Evolutionary conservation across 2,888 invertebrate genomes (phyloP).

Genomic region (Laspeyria flexula): DNA sequence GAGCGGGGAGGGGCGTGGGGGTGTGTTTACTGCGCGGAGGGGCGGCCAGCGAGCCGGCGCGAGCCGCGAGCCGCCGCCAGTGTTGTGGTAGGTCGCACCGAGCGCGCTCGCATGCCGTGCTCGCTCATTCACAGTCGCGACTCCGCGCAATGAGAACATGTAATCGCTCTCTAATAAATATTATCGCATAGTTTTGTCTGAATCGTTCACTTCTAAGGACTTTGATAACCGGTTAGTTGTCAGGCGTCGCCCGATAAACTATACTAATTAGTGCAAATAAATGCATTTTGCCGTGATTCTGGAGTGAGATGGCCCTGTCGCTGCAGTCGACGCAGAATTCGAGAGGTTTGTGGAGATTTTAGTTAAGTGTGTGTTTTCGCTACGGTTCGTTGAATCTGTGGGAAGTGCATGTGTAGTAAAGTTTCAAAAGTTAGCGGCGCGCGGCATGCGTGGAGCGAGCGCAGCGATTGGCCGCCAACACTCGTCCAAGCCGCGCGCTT

Average conservation of each 20-base stretch:
- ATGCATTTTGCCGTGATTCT: constrained; percentile 78
- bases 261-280: constrained; percentile 67
- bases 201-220: constrained; percentile 21
- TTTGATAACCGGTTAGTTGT: constrained; percentile 24
- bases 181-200: constrained; percentile 33
- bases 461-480: constrained; percentile 73
- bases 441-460: constrained; percentile 76
- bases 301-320: constrained; percentile 87
- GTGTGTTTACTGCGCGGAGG: constrained; percentile 80
- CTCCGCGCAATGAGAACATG: constrained; percentile 73
- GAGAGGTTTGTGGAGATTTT: constrained; percentile 76
- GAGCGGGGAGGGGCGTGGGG: constrained; percentile 71
- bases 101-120: constrained; percentile 69
- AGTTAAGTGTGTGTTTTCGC: constrained; percentile 42
- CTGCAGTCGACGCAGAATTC: constrained; percentile 86
- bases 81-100: constrained; percentile 88
- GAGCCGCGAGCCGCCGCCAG: constrained; percentile 68
- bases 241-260: constrained; percentile 42
- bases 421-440: constrained; percentile 79
- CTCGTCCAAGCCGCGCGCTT: no score
- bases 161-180: constrained; percentile 42
- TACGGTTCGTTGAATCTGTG: constrained; percentile 53
- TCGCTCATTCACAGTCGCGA: constrained; percentile 69
- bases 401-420: constrained; percentile 74
- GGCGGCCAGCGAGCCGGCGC: constrained; percentile 64